Percentiles rank a stretch among this genome's conserved stretches.
Conservation (phyloP, 2,797 vertebrate genomes). For the Eospalax fontanierii region DNA sequence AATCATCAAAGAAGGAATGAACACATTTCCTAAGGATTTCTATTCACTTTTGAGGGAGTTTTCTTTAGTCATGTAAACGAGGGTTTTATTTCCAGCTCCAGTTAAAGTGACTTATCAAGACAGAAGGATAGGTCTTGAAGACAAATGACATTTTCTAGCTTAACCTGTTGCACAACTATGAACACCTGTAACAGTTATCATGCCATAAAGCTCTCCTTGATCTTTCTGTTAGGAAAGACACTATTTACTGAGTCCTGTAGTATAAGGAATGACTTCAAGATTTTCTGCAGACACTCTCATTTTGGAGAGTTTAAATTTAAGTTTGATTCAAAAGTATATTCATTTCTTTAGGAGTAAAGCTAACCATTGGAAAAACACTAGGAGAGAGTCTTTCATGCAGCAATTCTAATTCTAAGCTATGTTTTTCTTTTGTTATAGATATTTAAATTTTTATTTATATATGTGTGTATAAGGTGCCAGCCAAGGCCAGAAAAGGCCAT, state of each 20-base stretch:
- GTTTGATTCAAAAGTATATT: slow-evolving; percentile 54
- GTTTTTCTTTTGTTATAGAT: slow-evolving; percentile 48
- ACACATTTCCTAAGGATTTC: slow-evolving; percentile 16
- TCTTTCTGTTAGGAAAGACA: neutral
- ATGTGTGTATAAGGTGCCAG: neutral
- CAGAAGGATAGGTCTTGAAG: slow-evolving; percentile 5
- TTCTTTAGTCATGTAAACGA: slow-evolving; percentile 57
- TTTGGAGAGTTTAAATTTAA: slow-evolving; percentile 49
- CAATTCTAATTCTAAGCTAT: slow-evolving; percentile 20
- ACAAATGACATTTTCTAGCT: slow-evolving; percentile 50
- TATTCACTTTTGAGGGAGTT: neutral
- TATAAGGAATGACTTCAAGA: slow-evolving; percentile 31
- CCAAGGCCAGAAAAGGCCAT: neutral
- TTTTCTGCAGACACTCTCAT: slow-evolving; percentile 5
- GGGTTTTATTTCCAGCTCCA: slow-evolving; percentile 25
- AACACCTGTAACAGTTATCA: slow-evolving; percentile 13
- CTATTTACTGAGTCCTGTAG: neutral
- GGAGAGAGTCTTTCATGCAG: neutral
- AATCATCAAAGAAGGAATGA: slow-evolving; percentile 9
- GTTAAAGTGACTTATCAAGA: slow-evolving; percentile 57
- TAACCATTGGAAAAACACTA: slow-evolving; percentile 6
- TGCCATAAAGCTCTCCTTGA: slow-evolving; percentile 39
- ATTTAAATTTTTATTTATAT: neutral
- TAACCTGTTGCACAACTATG: slow-evolving; percentile 42
- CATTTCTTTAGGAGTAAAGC: neutral